Conservation (phyloP, 2,797 vertebrate species). For the Sebastes oblongus region DNA sequence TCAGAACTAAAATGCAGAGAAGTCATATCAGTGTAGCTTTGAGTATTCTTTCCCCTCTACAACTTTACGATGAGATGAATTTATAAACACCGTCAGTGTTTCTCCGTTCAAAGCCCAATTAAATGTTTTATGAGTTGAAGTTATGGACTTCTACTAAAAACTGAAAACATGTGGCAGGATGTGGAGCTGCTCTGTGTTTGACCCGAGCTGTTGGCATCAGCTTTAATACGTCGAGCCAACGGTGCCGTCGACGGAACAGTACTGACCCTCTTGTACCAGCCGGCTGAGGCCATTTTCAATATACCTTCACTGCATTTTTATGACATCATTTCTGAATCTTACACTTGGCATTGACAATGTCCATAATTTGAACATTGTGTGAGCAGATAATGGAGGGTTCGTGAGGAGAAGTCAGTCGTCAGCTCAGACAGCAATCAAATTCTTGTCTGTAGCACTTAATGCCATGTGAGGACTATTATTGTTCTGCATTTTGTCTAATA, state of each 20-base stretch:
- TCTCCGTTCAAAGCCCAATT: conserved; percentile 36
- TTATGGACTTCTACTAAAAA: conserved; percentile 55
- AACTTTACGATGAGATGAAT: conserved; percentile 21
- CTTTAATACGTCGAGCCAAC: conserved; percentile 64
- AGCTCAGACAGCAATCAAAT: conserved; percentile 18
- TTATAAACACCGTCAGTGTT: conserved; percentile 52
- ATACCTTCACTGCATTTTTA: not conserved
- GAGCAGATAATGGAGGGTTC: conserved; percentile 16
- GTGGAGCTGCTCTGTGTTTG: conserved; percentile 50
- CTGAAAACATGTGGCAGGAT: conserved; percentile 51
- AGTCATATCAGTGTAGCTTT: not conserved
- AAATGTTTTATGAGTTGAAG: conserved; percentile 65
- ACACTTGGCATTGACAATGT: not conserved
- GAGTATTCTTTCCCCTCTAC: not conserved
- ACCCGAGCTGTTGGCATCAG: conserved; percentile 56
- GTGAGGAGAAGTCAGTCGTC: conserved; percentile 17
- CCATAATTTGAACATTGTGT: not conserved
- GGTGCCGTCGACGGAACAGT: conserved; percentile 48
- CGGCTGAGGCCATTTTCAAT: not conserved
- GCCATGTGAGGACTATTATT: conserved; percentile 24
- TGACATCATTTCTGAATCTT: not conserved
- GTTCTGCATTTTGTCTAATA: conserved; percentile 19
- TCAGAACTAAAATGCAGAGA: not conserved
- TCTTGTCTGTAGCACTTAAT: conserved; percentile 17
- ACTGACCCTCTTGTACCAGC: conserved; percentile 39